Evolutionary conservation across 2,888 invertebrate species (phyloP), one percentile per base, ranked within the genome.

Genomic region (Melinaea menophilus): DNA sequence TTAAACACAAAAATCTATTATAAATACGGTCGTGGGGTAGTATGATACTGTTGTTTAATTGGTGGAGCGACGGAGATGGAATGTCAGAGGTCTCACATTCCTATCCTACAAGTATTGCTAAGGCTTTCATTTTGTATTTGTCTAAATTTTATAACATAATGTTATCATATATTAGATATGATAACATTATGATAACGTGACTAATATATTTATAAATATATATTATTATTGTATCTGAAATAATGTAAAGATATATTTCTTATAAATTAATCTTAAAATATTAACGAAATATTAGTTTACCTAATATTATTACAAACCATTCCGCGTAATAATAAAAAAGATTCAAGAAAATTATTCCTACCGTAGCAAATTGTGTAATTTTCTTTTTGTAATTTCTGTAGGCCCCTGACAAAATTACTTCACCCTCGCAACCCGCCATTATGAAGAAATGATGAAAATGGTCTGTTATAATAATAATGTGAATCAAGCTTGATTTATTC

Each of bases 311-410:
- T 51, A 31, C 31, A 51, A 51, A 51, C 22, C 31, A 51, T 51
- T 51, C 7, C 31, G 9, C 9, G 51, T 31, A 51, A 61, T 63
- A 51, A 68, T 69, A 84, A 84, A 84, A 85, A 82, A 77, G 74
- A 77, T 79, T 77, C 78, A 80, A 82, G 81, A 86, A 86, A 85
- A 86, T 85, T 81, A 85, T 82, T 79, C 82, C 73, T 73, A 73
- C 77, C 79, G 74, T 76, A 70, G 76, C 87, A 84, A 87, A 88
- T 88, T 88, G 87, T 85, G 82, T 87, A 87, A 88, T 87, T 87
- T 86, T 88, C 86, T 82, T 87, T 86, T 86, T 85, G 82, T 84
- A 86, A 81, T 85, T 84, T 82, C 83, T 81, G 80, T 82, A 82
- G 79, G 83, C 75, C 78, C 77, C 80, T 80, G 79, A 81, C 82